A percentile compares a stretch with the other conserved stretches of the same genome.
phyloP scores from a whole-genome alignment of 2,888 invertebrate genomes.

The Scaptodrosophila latifasciaeformis region DNA sequence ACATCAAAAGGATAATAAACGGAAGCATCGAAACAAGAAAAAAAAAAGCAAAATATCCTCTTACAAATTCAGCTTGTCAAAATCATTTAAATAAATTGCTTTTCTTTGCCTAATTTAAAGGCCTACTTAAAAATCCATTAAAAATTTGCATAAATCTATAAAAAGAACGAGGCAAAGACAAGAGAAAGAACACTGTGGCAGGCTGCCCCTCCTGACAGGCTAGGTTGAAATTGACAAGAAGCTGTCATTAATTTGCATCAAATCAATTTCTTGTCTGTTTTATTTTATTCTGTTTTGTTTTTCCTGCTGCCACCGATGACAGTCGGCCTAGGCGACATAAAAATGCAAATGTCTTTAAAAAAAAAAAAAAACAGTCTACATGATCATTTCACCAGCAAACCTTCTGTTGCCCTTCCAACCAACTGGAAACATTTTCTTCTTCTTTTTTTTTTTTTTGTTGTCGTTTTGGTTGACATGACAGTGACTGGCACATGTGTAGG shows the following conservation, averaged over 20 bases:
- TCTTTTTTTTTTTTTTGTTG: too few species aligned
- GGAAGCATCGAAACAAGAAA: too few species aligned
- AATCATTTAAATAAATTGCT: constrained; percentile 60
- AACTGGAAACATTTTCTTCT: too few species aligned
- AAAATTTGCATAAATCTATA: constrained; percentile 66
- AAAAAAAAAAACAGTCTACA: constrained; percentile 11
- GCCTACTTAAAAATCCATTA: constrained; percentile 71
- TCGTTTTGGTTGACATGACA: constrained; percentile 20
- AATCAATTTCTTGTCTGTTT: constrained; percentile 65
- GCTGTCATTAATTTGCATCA: constrained; percentile 68
- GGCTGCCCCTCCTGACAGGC: not conserved
- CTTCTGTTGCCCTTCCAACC: too few species aligned
- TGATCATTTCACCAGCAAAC: constrained; percentile 5
- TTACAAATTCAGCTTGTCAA: constrained; percentile 6
- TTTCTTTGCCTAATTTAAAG: constrained; percentile 60
- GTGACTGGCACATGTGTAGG: constrained; percentile 53
- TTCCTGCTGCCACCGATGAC: not conserved
- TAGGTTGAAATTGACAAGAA: constrained; percentile 53
- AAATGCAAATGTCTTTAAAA: constrained; percentile 59
- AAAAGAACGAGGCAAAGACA: constrained; percentile 15
- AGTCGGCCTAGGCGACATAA: constrained; percentile 41
- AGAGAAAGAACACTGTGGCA: not conserved
- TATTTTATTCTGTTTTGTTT: constrained; percentile 23
- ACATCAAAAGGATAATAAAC: too few species aligned
- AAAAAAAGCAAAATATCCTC: not conserved